These are phyloP conservation scores for Tonatia bakeri DNA, from an alignment of 2,113 vertebrate genomes.

Conservation along the genomic window DNA sequence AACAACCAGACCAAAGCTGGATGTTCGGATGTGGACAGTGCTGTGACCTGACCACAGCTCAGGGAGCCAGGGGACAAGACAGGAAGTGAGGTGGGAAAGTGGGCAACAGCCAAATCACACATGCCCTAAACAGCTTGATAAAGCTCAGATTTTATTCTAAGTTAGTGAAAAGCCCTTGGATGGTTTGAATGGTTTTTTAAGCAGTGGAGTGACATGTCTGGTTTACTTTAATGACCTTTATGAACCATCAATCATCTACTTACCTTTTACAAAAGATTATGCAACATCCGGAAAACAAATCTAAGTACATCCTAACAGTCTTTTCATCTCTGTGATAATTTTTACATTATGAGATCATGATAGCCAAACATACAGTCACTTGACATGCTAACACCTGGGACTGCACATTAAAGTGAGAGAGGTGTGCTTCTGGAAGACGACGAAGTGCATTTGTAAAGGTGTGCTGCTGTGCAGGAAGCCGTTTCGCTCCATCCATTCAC, in stretches of 20 bases:
- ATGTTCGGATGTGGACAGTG: background rate
- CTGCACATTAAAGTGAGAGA: background rate
- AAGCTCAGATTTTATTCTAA: background rate
- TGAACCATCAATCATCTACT: background rate
- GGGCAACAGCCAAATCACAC: rapidly evolving
- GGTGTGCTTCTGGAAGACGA: background rate
- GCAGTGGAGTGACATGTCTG: background rate
- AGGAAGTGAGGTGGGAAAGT: too few species aligned
- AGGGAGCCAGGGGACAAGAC: background rate
- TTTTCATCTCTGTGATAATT: background rate
- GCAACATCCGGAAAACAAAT: background rate
- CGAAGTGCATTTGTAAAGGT: background rate
- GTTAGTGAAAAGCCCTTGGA: background rate
- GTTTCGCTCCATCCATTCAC: background rate
- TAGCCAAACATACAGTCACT: background rate
- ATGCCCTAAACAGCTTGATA: rapidly evolving
- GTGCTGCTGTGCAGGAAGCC: background rate
- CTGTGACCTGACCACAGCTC: background rate
- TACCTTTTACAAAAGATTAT: background rate
- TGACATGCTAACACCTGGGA: background rate
- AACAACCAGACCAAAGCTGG: background rate
- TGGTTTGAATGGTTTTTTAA: background rate
- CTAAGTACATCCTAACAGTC: background rate
- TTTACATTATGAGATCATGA: background rate
- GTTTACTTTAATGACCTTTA: background rate